Base-by-base conservation (phyloP, 2,113 vertebrate genomes). In the Monopterus albus region DNA sequence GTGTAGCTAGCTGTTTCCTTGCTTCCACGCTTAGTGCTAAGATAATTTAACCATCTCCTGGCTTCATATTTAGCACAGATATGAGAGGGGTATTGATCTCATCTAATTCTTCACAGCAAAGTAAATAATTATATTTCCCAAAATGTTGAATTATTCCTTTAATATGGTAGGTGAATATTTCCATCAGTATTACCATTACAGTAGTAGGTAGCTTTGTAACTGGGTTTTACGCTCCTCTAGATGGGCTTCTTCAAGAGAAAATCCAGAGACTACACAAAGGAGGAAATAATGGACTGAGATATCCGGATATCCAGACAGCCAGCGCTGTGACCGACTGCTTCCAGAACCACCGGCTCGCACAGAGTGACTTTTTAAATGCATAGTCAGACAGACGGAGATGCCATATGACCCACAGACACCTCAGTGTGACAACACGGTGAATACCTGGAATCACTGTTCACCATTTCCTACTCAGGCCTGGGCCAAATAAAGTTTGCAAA, bases 171-270 rank as follows among this genome's bases (percentile, higher is more conserved):
- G 35, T 40, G 10, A 12, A 38, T n/a, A 31, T 31, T 31, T 7
- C 29, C 29, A 31, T 31, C 1, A 31, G 5, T 7, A 7, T 7
- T n/a, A n/a, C n/a, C n/a, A n/a, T n/a, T n/a, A 31, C 5, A 31
- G 29, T 31, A 2, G 5, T 31, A 7, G 29, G 29, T 31, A 17
- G 52, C 49, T 53, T 23, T 56, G 1, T 86, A 53, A 74, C n/a
- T 33, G 17, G 3, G 20, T 57, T 72, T 45, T 58, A 49, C 78
- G 26, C 38, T 81, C 49, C 23, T 81, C 31, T 49, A 94, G 93
- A 73, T 91, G 75, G 93, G 93, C 66, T 94, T 94, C 87, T 94
- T 94, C 72, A 94, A 91, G 87, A 92, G 93, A 87, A 93, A 92
- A 92, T 83, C 88, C 29, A 83, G 86, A 64, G 89, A 93, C 29